Evolutionary conservation across 2,888 invertebrate species (phyloP), one percentile per base, ranked within the genome.

Genomic region (Prosopocoilus inquinatus): DNA sequence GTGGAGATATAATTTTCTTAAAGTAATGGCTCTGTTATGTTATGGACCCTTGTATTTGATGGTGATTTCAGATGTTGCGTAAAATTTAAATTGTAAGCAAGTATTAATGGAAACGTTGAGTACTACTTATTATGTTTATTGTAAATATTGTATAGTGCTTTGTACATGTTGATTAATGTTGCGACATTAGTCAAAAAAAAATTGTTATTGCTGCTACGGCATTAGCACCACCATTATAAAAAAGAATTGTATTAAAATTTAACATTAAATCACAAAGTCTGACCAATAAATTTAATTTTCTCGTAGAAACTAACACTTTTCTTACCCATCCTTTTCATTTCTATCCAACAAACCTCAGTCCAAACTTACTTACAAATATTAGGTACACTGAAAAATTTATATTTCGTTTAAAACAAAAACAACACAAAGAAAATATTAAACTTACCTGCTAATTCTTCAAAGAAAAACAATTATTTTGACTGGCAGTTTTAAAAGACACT

Each of bases 141-240:
- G 78, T 80, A 80, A 68, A 80, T 80, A 80, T 72, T 80, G 80
- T 80, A 80, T 80, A 80, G 71, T 75, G 79, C 79, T 80, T 80
- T 80, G 80, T 80, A 80, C 77, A 80, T 80, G 80, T 80, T 79
- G 76, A 79, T 78, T 75, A 76, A 75, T 77, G 77, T 73, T 76
- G 75, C 54, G 56, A 63, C 58, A 61, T 69, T 71, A 70, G 68
- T 71, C 65, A 67, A 69, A 64, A 65, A 65, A 65, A 57, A 62
- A 65, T 70, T 72, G 70, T 72, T 72, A 69, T 68, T 70, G 64
- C 65, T 65, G 68, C 67, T 68, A 68, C 69, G 67, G 67, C 61
- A 55, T 64, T 65, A 63, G 64, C 64, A 64, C 70, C 66, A 70
- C 69, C 65, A 71, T 67, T 67, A 70, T 70, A 64, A 68, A 67